A percentile compares a stretch with the other conserved stretches of the same genome.
Evolutionary conservation across 35 echinoderm and acorn worm genomes (phyloP).

Genomic region (Hemicentrotus pulcherrimus): DNA sequence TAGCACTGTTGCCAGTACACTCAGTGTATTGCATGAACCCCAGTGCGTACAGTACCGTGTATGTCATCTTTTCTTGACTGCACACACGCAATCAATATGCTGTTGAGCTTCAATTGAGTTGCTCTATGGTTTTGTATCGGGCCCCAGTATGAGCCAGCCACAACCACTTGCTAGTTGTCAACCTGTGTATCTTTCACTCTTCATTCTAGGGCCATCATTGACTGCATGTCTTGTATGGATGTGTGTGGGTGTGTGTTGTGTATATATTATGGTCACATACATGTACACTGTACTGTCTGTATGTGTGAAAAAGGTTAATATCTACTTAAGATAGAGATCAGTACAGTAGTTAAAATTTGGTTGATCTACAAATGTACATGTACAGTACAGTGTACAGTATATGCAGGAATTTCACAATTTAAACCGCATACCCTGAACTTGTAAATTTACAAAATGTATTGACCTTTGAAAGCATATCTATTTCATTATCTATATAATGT

Average conservation of each 20-base stretch:
- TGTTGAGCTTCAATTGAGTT: background rate
- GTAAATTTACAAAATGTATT: too few relatives aligned
- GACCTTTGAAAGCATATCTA: too few relatives aligned
- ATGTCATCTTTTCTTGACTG: background rate
- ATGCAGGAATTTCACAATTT: too few relatives aligned
- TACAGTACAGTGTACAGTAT: background rate
- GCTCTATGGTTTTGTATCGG: constrained; percentile 15
- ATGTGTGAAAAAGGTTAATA: too few relatives aligned
- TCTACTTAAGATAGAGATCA: too few relatives aligned
- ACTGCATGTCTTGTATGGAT: background rate
- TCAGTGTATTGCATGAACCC: background rate
- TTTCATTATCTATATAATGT: too few relatives aligned
- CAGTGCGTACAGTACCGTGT: background rate
- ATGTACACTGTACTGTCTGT: background rate
- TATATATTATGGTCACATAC: background rate
- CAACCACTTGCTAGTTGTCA: background rate
- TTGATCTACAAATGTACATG: background rate
- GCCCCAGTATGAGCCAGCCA: background rate
- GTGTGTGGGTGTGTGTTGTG: background rate
- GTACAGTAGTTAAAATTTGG: too few relatives aligned
- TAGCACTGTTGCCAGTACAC: background rate
- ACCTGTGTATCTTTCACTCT: background rate
- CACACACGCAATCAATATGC: background rate
- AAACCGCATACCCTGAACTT: background rate
- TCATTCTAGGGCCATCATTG: background rate